Percentiles rank a stretch among this genome's conserved stretches.
These are phyloP conservation scores for Acleris cristana DNA, from an alignment of 2,888 invertebrate genomes.

Conservation along the genomic window DNA sequence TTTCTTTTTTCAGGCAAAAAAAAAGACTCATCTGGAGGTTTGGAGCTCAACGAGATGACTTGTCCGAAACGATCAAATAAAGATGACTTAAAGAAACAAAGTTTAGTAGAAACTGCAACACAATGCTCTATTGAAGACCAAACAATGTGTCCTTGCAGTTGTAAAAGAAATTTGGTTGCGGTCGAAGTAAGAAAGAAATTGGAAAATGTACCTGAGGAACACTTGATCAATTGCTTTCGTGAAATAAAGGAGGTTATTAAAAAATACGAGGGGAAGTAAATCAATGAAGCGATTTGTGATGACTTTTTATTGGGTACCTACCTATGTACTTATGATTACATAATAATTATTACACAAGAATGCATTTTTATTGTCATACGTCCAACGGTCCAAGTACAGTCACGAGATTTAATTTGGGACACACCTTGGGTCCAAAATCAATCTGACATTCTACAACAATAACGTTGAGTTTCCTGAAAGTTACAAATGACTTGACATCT, in stretches of 20 bases:
- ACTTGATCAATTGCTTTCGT: background rate
- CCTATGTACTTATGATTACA: no score
- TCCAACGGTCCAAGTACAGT: no score
- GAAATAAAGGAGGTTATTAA: conserved; percentile 1
- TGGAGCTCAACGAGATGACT: background rate
- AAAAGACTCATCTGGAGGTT: background rate
- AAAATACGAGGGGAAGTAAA: background rate
- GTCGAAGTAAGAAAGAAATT: background rate
- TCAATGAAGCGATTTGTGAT: background rate
- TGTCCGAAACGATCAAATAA: background rate
- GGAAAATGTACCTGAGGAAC: background rate
- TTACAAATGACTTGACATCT: no score
- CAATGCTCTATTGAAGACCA: background rate
- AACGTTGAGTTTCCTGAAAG: no score
- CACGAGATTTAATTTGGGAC: no score
- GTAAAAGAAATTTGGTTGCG: background rate
- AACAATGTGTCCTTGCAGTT: background rate
- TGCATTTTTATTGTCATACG: no score
- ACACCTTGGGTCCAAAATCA: no score
- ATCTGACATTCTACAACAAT: no score
- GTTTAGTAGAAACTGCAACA: background rate
- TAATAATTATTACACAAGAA: no score
- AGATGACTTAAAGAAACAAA: background rate
- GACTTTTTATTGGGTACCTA: no score
- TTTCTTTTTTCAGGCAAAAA: background rate